Base-by-base conservation (phyloP, 2,797 vertebrate genomes). In the Gallirallus australis region DNA sequence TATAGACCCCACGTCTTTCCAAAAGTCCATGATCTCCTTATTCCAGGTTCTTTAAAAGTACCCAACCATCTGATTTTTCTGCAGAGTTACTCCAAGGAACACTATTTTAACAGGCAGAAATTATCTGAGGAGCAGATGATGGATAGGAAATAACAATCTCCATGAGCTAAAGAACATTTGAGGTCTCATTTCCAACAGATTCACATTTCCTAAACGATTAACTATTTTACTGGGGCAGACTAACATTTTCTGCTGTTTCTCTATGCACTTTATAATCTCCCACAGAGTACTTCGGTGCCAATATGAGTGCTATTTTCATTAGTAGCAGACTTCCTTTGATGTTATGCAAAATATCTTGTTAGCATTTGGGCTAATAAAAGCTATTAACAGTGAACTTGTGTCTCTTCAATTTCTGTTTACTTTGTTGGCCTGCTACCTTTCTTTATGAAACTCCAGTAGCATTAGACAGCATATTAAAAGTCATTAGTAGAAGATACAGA, bases 211-310 rank as follows among this genome's bases (percentile, higher is more conserved):
- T 71, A 78, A 91, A 42, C 7, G 13, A 86, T 95, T 78, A 83
- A 59, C 69, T 92, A 31, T 92, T 79, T 93, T 64, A 81, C 72
- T 86, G 53, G 75, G 45, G 73, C 66, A 90, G 64, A 73, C 42
- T 86, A 94, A 78, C 48, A 71, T 89, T 94, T 95, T 96, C 53
- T 90, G 39, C 69, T 91, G 39, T 64, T 93, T 71, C 69, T 94
- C 33, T 31, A 19, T 65, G 37, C 64, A 64, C 48, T 91, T 91
- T 64, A 87, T 88, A 71, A 85, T 86, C 61, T 94, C 53, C 69
- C 45, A 91, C 31, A 2, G 76, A 90, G n/a, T 71, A 68, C n/a
- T 83, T 86, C 35, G 35, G 45, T 94, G 86, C 64, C 80, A 86
- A 52, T 70, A 70, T 60, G 28, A 94, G 35, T 59, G 35, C 31